Evolutionary conservation across 64 coral and sea anemone species (phyloP).

Genomic region (Montipora efflorescens): DNA sequence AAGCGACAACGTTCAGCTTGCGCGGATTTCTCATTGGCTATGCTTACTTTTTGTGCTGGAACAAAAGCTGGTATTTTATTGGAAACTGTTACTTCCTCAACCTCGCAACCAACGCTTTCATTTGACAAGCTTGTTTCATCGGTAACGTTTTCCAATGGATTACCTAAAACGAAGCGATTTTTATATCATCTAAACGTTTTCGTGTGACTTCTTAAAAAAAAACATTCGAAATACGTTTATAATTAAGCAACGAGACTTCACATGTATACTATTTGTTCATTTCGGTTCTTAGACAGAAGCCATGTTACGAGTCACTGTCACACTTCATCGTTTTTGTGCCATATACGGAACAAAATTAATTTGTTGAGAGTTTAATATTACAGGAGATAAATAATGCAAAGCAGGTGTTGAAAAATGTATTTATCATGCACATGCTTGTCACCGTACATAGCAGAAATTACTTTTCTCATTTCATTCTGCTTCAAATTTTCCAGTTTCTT

Average conservation of each 20-base stretch:
- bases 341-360: neutral
- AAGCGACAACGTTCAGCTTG: neutral
- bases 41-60: neutral
- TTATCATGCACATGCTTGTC: neutral
- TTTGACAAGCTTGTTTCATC: neutral
- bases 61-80: neutral
- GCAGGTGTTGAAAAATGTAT: neutral
- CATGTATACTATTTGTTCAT: too few species aligned
- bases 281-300: too few species aligned
- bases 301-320: too few species aligned
- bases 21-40: neutral
- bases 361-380: neutral
- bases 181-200: neutral
- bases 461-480: neutral
- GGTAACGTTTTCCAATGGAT: too few species aligned
- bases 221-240: too few species aligned
- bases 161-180: too few species aligned
- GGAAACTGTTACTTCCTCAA: neutral
- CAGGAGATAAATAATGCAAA: neutral
- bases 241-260: too few species aligned
- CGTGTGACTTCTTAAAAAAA: too few species aligned
- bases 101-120: conserved; percentile 1
- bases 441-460: neutral
- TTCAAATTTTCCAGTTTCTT: neutral
- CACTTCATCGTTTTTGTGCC: neutral